Evolutionary conservation across 2,888 invertebrate species (phyloP), one percentile per base, ranked within the genome.

Genomic region (Sisyra nigra): DNA sequence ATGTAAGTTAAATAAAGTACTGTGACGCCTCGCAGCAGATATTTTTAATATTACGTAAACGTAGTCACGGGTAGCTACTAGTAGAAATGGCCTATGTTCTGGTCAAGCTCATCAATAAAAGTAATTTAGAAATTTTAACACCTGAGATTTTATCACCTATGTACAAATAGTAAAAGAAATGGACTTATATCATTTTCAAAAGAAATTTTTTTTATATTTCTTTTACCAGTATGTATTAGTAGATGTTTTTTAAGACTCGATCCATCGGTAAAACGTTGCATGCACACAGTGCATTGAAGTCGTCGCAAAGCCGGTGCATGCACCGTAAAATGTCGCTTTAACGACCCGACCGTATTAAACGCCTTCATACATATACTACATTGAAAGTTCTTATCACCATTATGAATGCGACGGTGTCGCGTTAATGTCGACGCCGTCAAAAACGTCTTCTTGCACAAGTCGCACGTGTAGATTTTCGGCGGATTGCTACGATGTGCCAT

Each of bases 241-340:
- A 63, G 56, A 50, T 66, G 66, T 49, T 61, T 65, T 30, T 57
- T 57, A 37, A 65, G 52, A 41, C 57, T 59, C 7, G 58, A 53
- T 49, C 62, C 60, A 42, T 63, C 66, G 31, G 61, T 53, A 48
- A 65, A 67, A 9, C 62, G 55, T 10, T 61, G 58, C 11, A 59
- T 57, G 31, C 67, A 67, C 35, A 61, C 58, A 41, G 62, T 58
- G 46, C 66, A 66, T 24, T 62, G 59, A 24, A 62, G 48, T 3
- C 62, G 63, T 30, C 61, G 57, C 11, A 61, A 55, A 45, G 59
- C 57, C 6, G 60, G 59, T 52, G 64, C 61, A 48, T 68, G 67
- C 2, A 58, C 52, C 1, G 57, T 54, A 40, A 62, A 50, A 46
- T 68, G 67, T 36, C 65, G 59, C 36, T 64, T 56, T 30, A 67